A percentile compares a stretch with the other conserved stretches of the same genome.
phyloP scores from a whole-genome alignment of 2,888 invertebrate species.

The Ornithoptera priamus region DNA sequence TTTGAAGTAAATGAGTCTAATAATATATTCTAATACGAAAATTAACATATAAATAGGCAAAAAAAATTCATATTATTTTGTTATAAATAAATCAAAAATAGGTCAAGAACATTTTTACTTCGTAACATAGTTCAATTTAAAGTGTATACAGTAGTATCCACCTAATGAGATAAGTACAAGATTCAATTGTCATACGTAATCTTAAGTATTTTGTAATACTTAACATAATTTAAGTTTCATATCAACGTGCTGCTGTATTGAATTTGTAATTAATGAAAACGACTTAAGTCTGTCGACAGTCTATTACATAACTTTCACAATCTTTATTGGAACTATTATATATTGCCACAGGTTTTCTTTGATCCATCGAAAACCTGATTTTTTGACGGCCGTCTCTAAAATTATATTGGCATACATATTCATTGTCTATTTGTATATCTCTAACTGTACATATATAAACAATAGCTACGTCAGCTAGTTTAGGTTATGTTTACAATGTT shows the following conservation, averaged over 20 bases:
- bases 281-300: neutral
- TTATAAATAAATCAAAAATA: neutral
- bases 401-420: conserved; percentile 31
- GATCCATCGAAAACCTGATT: conserved; percentile 9
- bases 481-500: conserved; percentile 29
- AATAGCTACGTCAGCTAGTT: conserved; percentile 18
- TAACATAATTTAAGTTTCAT: neutral
- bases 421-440: conserved; percentile 19
- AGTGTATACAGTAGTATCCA: neutral
- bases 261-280: no score
- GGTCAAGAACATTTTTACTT: conserved; percentile 10
- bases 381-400: conserved; percentile 26
- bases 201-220: conserved; percentile 26
- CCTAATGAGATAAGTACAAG: conserved; percentile 4
- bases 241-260: no score
- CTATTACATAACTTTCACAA: neutral
- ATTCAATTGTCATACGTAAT: conserved; percentile 7
- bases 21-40: no score
- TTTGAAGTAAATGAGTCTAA: no score
- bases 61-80: neutral
- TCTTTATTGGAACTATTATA: neutral
- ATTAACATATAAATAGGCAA: neutral
- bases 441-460: conserved; percentile 8
- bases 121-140: neutral
- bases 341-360: neutral